Base-by-base conservation (phyloP, 2,888 invertebrate genomes). In the Teinopalpus imperialis region DNA sequence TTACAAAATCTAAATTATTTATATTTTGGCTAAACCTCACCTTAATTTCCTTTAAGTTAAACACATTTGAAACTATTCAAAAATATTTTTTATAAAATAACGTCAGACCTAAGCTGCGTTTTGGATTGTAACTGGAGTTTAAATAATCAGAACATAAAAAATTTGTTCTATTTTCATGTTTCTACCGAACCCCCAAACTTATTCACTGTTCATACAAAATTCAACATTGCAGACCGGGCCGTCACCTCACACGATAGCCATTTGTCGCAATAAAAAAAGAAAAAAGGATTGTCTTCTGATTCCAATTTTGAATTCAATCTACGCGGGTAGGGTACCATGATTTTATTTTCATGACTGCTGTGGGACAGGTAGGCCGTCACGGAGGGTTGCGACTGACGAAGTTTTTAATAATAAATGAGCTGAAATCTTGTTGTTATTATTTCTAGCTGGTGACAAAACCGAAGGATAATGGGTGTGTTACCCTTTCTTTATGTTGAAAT, bases 291-390 rank as follows among this genome's bases (percentile, higher is more conserved):
- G 82, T 78, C 81, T 80, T 80, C 73, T 82, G 86, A 83, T 85
- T 78, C 81, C 85, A 82, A 83, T 85, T 86, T 81, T 77, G 81
- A 77, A 83, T 82, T 83, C 86, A 85, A 88, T 87, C 75, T 81
- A 68, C 78, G 74, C 76, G 77, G 79, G 80, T 73, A 69, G 71
- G 61, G 69, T 63, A 73, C 77, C 85, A 87, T 87, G 87, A 87
- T 88, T 87, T 87, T 86, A 87, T 87, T 87, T 86, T 87, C 85
- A 86, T 86, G 81, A 83, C 73, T 69, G 81, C 60, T 73, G 53
- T 66, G 86, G 83, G 83, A 82, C 64, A 23, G 37, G 45, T 59
- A 55, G 50, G 54, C 53, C 51, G 54, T 49, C 40, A 40, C 49
- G 52, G 54, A 70, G 74, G 74, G 69, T 60, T 59, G 61, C 32